Conservation (phyloP, 2,113 vertebrate genomes). For the Thalassarche chlororhynchos region DNA sequence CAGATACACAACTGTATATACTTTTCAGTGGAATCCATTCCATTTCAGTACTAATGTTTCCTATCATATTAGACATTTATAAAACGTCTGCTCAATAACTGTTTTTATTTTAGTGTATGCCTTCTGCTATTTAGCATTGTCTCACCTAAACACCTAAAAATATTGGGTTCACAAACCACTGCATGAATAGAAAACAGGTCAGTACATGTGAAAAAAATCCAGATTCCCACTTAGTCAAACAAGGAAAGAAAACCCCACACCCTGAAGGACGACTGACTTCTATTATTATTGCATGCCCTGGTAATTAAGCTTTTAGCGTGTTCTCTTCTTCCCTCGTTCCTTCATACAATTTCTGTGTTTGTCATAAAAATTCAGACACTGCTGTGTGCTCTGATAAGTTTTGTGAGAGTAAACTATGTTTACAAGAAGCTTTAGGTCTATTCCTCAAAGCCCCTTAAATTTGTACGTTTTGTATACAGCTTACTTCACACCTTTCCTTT, state of each 20-base stretch:
- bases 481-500: not conserved
- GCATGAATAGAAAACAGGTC: not conserved
- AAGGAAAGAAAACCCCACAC: not conserved
- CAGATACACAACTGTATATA: accelerated
- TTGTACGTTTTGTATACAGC: not conserved
- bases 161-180: accelerated
- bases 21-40: not conserved
- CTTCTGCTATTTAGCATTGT: not conserved
- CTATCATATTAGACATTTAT: not conserved
- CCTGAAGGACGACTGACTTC: not conserved
- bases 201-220: not conserved
- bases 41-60: not conserved
- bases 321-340: not conserved
- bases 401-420: not conserved
- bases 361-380: not conserved
- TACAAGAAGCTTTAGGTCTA: not conserved
- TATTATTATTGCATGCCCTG: not conserved
- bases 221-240: not conserved
- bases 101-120: not conserved
- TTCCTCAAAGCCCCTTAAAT: not conserved
- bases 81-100: not conserved
- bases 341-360: not conserved
- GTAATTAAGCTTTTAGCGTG: not conserved
- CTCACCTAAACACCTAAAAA: not conserved
- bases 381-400: not conserved